Evolutionary conservation across 1,140 invertebrate species (phyloP).

Genomic region (Zaprionus ghesquierei): DNA sequence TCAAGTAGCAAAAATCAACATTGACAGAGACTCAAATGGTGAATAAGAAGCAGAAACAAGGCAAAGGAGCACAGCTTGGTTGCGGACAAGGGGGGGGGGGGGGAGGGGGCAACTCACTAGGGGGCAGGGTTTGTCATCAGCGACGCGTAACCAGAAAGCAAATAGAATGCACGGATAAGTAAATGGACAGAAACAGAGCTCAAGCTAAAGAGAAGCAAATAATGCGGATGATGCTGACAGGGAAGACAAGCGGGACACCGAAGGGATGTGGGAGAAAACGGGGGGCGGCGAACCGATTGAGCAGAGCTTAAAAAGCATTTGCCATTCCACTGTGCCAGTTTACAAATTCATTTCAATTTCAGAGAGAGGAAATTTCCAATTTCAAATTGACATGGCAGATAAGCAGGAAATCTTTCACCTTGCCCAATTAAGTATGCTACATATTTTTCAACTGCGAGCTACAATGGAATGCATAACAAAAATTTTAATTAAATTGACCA

Average conservation of each 20-base stretch:
- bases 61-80: background rate
- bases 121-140: background rate
- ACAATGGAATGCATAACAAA: background rate
- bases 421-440: too few relatives aligned
- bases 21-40: constrained; percentile 59
- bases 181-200: constrained; percentile 11
- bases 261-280: background rate
- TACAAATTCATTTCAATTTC: background rate
- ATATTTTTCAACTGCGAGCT: too few relatives aligned
- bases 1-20: constrained; percentile 66
- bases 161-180: constrained; percentile 14
- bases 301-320: constrained; percentile 16
- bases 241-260: background rate
- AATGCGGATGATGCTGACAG: background rate
- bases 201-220: background rate
- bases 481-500: background rate
- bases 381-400: background rate
- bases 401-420: too few relatives aligned
- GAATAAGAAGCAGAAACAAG: constrained; percentile 24
- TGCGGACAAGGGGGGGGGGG: background rate
- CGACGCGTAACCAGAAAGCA: constrained; percentile 15
- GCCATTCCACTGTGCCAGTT: constrained; percentile 3
- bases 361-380: background rate
- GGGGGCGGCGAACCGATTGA: background rate
- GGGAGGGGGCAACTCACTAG: background rate